Evolutionary conservation across 2,113 vertebrate species (phyloP), one percentile per base, ranked within the genome.

Genomic region (Carassius auratus): DNA sequence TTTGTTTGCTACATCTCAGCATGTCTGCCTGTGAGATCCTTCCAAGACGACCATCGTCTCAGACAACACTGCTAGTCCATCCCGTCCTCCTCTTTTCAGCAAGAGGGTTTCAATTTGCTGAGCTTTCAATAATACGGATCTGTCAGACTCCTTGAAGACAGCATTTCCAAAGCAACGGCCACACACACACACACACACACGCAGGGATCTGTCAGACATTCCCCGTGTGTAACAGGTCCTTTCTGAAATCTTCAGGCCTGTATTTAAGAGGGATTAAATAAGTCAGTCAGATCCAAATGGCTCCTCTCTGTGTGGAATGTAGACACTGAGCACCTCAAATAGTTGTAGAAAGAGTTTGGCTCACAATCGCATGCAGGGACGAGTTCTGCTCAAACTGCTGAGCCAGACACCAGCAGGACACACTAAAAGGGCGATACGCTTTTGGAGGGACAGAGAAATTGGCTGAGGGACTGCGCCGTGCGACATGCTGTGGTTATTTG

Each of bases 111-210:
- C 74, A 13, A 85, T 83, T 86, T 61, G 79, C 87, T 85, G 87
- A 83, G 87, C 79, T 88, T 88, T 88, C 87, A 88, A 83, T 85
- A 88, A 88, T 78, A 36, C 48, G 57, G 84, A 86, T 88, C 86
- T 88, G 84, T 83, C 68, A 71, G 80, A 50, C 59, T 68, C 64
- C 74, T 83, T 55, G 76, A 79, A 82, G 79, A 71, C 33, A 62
- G 62, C 57, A 50, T 86, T 83, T 75, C 52, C 86, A 80, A 88
- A 78, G 59, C 73, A 64, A 64, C 13, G 55, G 80, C 66, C 84
- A 26, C 87, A 76, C 78, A 73, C 76, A 78, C 84, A 26, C 87
- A 76, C 78, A 73, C 76, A 78, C 68, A 74, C 59, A 17, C 6
- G 21, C 71, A 74, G 38, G 23, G 52, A 86, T 61, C 85, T 50